Percentiles rank a stretch among this genome's conserved stretches.
Conservation (phyloP, 2,797 vertebrate genomes). For the Botia kubotai region DNA sequence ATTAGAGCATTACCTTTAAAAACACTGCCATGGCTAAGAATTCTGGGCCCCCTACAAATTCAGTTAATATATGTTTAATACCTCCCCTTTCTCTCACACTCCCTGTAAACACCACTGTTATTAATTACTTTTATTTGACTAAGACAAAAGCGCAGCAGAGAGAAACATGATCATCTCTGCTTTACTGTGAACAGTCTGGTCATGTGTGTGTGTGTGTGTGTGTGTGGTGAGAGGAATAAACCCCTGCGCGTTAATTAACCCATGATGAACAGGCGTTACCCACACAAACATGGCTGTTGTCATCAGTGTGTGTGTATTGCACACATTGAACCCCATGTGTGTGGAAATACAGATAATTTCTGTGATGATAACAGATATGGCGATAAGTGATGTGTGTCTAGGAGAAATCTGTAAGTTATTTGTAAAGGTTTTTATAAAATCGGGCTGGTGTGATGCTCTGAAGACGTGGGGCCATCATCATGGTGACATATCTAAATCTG, state of each 20-base stretch:
- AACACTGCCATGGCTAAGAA: neutral
- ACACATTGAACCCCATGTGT: constrained; percentile 44
- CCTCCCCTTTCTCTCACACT: neutral
- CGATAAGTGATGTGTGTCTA: constrained; percentile 54
- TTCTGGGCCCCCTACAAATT: neutral
- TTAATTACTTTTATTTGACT: constrained; percentile 31
- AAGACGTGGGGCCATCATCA: constrained; percentile 57
- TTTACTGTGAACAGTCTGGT: constrained; percentile 21
- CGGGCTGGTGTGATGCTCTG: constrained; percentile 52
- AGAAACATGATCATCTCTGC: constrained; percentile 9
- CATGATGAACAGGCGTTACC: constrained; percentile 77
- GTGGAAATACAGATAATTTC: constrained; percentile 37
- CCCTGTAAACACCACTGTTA: neutral
- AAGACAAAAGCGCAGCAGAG: constrained; percentile 30
- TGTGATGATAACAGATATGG: constrained; percentile 39
- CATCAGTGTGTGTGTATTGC: constrained; percentile 64
- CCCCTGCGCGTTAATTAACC: constrained; percentile 78
- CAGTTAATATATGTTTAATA: neutral
- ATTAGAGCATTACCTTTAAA: no score
- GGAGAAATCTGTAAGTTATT: constrained; percentile 40
- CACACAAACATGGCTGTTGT: constrained; percentile 72
- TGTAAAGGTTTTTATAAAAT: constrained; percentile 45
- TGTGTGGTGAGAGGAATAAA: constrained; percentile 60
- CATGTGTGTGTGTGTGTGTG: no score
- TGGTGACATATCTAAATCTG: constrained; percentile 84